Percentiles rank a stretch among this genome's conserved stretches.
Conservation (phyloP, 2,888 invertebrate species). For the Ceraclea dissimilis region DNA sequence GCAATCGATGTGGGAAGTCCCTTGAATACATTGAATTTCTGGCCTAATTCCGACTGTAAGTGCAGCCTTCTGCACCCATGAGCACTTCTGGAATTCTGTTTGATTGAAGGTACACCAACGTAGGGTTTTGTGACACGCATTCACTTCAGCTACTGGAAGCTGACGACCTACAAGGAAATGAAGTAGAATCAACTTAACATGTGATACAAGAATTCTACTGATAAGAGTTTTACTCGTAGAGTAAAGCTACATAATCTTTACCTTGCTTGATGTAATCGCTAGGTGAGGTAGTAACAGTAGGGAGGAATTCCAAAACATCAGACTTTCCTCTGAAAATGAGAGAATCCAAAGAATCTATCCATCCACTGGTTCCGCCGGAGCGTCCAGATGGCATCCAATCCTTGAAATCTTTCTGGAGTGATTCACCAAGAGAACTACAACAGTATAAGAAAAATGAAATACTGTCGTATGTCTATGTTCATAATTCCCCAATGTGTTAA, state of each 20-base stretch:
- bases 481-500: too few relatives aligned
- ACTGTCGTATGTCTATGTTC: neutral
- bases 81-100: slow-evolving; percentile 52
- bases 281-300: slow-evolving; percentile 23
- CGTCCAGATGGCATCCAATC: slow-evolving; percentile 39
- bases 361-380: slow-evolving; percentile 33
- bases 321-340: slow-evolving; percentile 33
- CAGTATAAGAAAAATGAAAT: slow-evolving; percentile 2
- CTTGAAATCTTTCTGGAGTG: slow-evolving; percentile 31
- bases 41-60: slow-evolving; percentile 54
- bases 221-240: neutral
- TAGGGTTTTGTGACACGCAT: slow-evolving; percentile 36
- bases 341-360: slow-evolving; percentile 32
- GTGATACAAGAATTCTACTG: neutral
- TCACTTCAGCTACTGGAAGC: slow-evolving; percentile 31
- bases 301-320: slow-evolving; percentile 28
- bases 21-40: slow-evolving; percentile 44
- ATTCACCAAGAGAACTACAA: slow-evolving; percentile 21
- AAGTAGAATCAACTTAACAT: neutral
- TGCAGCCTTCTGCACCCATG: slow-evolving; percentile 50
- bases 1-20: slow-evolving; percentile 44
- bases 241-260: slow-evolving; percentile 26
- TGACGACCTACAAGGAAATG: slow-evolving; percentile 33
- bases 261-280: slow-evolving; percentile 33
- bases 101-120: slow-evolving; percentile 55